Evolutionary conservation across 1,140 invertebrate species (phyloP), one percentile per base, ranked within the genome.

Genomic region (Lanistes nyassanus): DNA sequence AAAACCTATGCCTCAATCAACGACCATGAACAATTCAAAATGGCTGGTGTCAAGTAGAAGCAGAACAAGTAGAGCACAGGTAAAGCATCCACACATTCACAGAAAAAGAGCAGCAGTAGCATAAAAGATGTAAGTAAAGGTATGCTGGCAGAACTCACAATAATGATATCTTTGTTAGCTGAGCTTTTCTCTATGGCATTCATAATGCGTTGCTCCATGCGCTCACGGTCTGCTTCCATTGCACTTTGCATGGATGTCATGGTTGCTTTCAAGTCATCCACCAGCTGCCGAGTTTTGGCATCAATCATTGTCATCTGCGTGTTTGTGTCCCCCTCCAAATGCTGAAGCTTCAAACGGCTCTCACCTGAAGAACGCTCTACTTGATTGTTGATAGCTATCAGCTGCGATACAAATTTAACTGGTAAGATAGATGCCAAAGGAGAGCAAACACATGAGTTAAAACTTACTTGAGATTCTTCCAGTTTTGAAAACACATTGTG

Each of bases 221-320:
- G 83, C 66, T 88, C 86, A 65, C 84, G 76, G 60, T 88, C 86
- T 6, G 78, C 77, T 16, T 87, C 85, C 3, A 79, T 76, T 37
- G 79, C 76, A 7, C 76, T 71, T 16, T 84, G 80, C 62, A 80
- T 79, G 9, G 77, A 74, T 7, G 47, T 53, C 13, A 87, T 69
- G 13, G 60, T 81, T n/a, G 83, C 81, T 70, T 85, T 86, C 13
- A 88, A 70, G n/a, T 88, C 85, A 19, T 88, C 85, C 39, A 88
- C 80, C 37, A 88, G 29, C 58, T 82, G 81, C 19, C 82, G 64
- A n/a, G 87, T 86, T 53, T 83, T 86, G 16, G 79, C 76, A 71
- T 88, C 87, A 21, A 88, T 77, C 77, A 83, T 77, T 4, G 83
- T 80, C 75, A 88, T 75, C 75, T 88, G 84, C 36, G 84, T 82